Conservation (phyloP, 2,113 vertebrate genomes). For the Sylvicapra grimmia region DNA sequence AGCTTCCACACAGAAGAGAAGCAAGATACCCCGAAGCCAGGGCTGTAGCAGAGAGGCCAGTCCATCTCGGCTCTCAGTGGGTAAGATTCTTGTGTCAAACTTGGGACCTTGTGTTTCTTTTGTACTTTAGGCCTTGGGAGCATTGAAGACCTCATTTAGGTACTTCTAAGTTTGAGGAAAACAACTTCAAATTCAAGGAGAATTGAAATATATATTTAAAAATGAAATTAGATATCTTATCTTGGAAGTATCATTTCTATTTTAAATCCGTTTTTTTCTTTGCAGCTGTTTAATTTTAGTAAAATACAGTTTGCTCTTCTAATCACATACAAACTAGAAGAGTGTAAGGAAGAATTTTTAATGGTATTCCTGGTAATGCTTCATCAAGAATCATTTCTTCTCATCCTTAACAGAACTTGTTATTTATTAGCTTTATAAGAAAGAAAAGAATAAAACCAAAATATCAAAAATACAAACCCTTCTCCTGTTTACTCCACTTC, state of each 20-base stretch:
- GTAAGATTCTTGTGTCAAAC: constrained; percentile 77
- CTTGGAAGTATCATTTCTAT: not conserved
- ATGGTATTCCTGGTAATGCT: not conserved
- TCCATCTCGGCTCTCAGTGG: constrained; percentile 93
- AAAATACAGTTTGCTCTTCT: not conserved
- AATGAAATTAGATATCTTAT: not conserved
- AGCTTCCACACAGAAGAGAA: constrained; percentile 87
- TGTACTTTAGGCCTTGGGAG: not conserved
- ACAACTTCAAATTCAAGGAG: not conserved
- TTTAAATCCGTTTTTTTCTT: not conserved
- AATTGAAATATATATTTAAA: not conserved
- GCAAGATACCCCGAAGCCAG: constrained; percentile 96
- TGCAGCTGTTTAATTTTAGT: not conserved
- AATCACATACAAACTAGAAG: not conserved
- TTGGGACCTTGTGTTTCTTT: not conserved
- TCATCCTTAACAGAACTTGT: not conserved
- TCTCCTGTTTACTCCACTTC: constrained; percentile 76
- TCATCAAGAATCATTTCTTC: not conserved
- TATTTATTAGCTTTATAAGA: not conserved
- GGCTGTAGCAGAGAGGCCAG: constrained; percentile 97
- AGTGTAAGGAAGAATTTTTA: not conserved
- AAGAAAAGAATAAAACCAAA: not conserved
- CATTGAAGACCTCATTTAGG: not conserved
- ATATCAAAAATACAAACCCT: constrained; percentile 43
- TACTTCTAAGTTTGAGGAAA: not conserved